These are phyloP conservation scores for Rhea pennata DNA, from an alignment of 2,113 vertebrate species.

Conservation along the genomic window DNA sequence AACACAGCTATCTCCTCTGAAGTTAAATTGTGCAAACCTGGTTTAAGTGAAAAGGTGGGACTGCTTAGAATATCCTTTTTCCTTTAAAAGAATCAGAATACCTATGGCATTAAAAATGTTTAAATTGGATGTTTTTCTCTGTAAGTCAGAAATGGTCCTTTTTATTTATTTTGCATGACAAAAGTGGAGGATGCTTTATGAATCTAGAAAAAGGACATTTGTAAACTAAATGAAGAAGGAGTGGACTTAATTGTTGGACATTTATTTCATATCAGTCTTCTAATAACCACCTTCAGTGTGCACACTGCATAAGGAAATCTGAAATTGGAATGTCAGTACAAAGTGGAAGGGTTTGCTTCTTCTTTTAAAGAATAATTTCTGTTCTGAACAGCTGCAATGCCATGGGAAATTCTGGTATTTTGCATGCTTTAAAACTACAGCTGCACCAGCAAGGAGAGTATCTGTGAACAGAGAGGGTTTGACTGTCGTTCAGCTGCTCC, in stretches of 20 bases:
- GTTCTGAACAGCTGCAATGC: background rate
- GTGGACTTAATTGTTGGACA: background rate
- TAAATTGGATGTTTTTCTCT: background rate
- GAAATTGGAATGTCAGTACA: background rate
- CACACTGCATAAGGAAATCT: background rate
- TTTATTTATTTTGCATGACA: background rate
- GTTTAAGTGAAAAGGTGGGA: background rate
- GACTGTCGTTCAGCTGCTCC: background rate
- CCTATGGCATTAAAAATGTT: background rate
- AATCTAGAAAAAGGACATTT: background rate
- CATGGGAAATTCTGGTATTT: background rate
- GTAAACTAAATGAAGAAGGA: background rate
- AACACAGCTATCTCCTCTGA: background rate
- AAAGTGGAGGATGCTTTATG: background rate
- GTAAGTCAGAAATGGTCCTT: background rate
- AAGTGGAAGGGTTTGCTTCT: background rate
- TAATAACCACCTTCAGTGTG: background rate
- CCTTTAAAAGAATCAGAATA: background rate
- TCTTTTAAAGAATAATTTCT: background rate
- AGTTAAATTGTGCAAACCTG: background rate
- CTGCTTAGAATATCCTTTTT: background rate
- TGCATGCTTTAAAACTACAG: background rate
- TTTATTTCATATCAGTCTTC: background rate
- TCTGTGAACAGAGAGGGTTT: background rate
- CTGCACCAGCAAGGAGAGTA: background rate